Evolutionary conservation across 2,797 vertebrate genomes (phyloP), one percentile per base, ranked within the genome.

Genomic region (Enteromius treurensis): DNA sequence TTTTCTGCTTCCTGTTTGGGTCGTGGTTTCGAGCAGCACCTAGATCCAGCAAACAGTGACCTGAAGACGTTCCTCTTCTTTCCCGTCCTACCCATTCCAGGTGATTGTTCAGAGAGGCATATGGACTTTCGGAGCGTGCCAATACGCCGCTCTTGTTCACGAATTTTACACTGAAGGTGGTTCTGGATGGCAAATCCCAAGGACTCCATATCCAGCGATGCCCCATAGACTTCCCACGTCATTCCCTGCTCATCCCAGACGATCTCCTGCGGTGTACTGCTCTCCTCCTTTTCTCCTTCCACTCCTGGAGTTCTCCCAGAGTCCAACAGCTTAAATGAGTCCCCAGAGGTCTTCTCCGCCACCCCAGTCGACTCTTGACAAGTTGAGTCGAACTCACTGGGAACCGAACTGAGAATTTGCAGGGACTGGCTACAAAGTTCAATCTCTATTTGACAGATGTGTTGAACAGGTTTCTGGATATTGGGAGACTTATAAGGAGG

Each of bases 161-260:
- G 95, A 90, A 99, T 99, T 89, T 99, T 98, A 88, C 97, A 96
- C 92, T 98, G 97, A 82, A 99, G 90, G 89, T 99, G 98, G 92
- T 97, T 99, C 94, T 99, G 98, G 88, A 99, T 99, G 51, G 97
- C 98, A 21, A 98, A 95, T 37, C 98, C 98, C 45, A 99, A 93
- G 1, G 96, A 98, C 87, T 99, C 98, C 0, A 97, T 96, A 89
- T 99, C 98, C 1, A 98, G 92, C 0, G 97, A 97, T 0, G 98
- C 98, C 0, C 98, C 98, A 0, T 99, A 99, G 77, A 99, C 98
- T 88, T 98, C 97, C 97, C 97, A 99, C 0, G 97, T 98, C 97
- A 97, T 97, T 76, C 97, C 97, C 86, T 97, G 96, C 79, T 97
- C 95, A 0, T 98, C 97, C 97, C 97, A 97, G 10, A 92, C 89